phyloP scores from a whole-genome alignment of 2,113 vertebrate genomes.

The Oncorhynchus kisutch region DNA sequence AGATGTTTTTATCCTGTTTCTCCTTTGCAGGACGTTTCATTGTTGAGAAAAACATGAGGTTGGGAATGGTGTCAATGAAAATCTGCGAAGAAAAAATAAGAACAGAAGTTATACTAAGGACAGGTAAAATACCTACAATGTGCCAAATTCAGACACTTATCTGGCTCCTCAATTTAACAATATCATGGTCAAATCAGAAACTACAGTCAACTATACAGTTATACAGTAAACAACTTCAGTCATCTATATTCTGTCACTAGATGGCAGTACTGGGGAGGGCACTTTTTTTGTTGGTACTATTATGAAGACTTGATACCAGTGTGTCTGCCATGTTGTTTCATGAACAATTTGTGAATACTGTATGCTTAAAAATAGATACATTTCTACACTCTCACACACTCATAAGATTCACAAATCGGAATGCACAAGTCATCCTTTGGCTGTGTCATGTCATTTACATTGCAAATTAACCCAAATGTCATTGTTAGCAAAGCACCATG shows the following conservation, averaged over 20 bases:
- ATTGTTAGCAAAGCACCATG: neutral
- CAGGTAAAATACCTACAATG: neutral
- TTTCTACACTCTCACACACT: neutral
- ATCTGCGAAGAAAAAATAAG: constrained; percentile 69
- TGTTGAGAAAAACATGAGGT: constrained; percentile 95
- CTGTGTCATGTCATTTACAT: neutral
- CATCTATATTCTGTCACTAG: constrained; percentile 40
- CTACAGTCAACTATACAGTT: no score
- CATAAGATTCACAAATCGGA: neutral
- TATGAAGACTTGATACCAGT: no score
- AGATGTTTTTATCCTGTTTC: constrained; percentile 79
- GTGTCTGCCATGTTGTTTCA: no score
- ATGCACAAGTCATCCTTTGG: no score
- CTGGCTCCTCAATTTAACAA: neutral
- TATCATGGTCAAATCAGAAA: neutral
- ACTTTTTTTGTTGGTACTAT: neutral
- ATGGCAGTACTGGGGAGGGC: constrained; percentile 50
- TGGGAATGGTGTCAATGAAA: constrained; percentile 92
- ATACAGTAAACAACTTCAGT: neutral
- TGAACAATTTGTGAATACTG: no score
- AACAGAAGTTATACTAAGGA: neutral
- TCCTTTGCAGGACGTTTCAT: constrained; percentile 90
- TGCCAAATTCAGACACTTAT: neutral
- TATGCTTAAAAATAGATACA: no score
- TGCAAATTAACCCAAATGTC: neutral